These are phyloP conservation scores for Eurytoma californica DNA, from an alignment of 2,888 invertebrate species.

Conservation along the genomic window DNA sequence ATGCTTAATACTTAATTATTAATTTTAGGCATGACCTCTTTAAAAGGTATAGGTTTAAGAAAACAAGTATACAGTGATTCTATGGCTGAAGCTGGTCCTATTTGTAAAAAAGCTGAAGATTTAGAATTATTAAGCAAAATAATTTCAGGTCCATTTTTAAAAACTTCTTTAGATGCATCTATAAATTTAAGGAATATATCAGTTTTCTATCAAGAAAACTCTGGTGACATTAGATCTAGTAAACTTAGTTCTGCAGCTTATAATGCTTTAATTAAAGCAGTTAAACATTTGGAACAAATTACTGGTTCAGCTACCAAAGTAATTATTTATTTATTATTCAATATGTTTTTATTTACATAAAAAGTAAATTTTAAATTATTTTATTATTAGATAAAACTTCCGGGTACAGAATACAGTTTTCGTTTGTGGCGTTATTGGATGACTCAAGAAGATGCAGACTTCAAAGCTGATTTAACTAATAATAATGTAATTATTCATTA, in stretches of 20 bases:
- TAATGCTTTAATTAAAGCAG: constrained; percentile 78
- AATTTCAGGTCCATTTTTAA: constrained; percentile 76
- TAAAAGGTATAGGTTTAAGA: constrained; percentile 80
- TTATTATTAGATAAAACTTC: constrained; percentile 69
- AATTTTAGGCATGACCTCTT: constrained; percentile 79
- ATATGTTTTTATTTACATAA: background rate
- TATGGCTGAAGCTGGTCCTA: constrained; percentile 90
- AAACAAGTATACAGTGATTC: constrained; percentile 79
- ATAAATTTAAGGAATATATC: constrained; percentile 83
- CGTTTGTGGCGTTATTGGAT: constrained; percentile 87
- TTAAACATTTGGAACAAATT: constrained; percentile 73
- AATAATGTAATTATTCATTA: constrained; percentile 74
- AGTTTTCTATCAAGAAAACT: constrained; percentile 86
- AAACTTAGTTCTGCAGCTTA: constrained; percentile 83
- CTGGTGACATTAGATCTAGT: constrained; percentile 84
- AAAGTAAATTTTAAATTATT: background rate
- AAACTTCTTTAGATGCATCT: constrained; percentile 78
- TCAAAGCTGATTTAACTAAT: constrained; percentile 81
- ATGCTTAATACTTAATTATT: background rate
- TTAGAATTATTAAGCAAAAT: constrained; percentile 86
- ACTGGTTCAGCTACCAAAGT: constrained; percentile 70
- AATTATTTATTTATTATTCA: constrained; percentile 20
- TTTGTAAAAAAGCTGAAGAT: constrained; percentile 87
- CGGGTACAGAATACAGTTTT: constrained; percentile 77
- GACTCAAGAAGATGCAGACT: constrained; percentile 82